These are phyloP conservation scores for Horisme vitalbata DNA, from an alignment of 2,888 invertebrate genomes.

Conservation along the genomic window DNA sequence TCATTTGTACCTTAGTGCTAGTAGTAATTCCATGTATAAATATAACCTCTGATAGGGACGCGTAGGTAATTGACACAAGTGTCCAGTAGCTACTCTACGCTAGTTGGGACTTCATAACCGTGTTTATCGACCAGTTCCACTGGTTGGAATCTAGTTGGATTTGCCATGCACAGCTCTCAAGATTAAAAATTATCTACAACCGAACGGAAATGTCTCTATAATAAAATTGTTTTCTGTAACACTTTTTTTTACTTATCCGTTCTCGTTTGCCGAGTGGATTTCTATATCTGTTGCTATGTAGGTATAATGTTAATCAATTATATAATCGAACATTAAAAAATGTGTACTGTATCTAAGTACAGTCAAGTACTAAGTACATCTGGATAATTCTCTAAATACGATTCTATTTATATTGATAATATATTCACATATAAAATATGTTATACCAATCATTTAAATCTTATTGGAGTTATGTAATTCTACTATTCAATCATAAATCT, in stretches of 20 bases:
- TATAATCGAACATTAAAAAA: constrained; percentile 49
- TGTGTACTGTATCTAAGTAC: constrained; percentile 31
- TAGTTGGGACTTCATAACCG: constrained; percentile 51
- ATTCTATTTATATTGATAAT: no score
- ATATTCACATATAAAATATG: no score
- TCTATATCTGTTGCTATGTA: no score
- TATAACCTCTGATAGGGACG: constrained; percentile 50
- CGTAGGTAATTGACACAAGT: constrained; percentile 51
- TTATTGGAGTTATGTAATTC: neutral
- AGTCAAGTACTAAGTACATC: no score
- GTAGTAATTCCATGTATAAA: no score
- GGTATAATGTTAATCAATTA: constrained; percentile 47
- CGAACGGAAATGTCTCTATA: constrained; percentile 66
- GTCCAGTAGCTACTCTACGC: constrained; percentile 38
- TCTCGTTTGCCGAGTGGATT: constrained; percentile 56
- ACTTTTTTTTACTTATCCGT: constrained; percentile 64
- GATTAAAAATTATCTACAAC: constrained; percentile 63
- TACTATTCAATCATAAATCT: neutral
- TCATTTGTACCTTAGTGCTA: no score
- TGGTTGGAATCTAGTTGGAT: constrained; percentile 65
- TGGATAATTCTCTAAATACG: no score
- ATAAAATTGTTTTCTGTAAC: constrained; percentile 64
- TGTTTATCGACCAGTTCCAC: constrained; percentile 58
- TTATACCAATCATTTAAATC: neutral
- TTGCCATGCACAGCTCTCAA: constrained; percentile 52